A percentile compares a stretch with the other conserved stretches of the same genome.
phyloP scores from a whole-genome alignment of 2,113 vertebrate species.

The Pteronura brasiliensis region DNA sequence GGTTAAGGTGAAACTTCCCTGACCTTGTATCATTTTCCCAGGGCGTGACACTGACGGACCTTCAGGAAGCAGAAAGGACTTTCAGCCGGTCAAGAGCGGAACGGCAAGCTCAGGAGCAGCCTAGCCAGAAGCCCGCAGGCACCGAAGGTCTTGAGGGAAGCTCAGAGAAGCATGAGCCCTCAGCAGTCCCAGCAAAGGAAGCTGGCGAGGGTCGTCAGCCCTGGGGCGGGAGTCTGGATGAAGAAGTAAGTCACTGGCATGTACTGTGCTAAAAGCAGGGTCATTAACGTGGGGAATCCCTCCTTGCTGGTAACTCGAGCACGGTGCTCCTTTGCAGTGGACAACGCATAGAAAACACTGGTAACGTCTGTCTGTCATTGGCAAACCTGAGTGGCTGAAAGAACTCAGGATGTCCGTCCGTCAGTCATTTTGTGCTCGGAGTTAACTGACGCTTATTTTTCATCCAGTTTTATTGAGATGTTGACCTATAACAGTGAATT shows the following conservation, averaged over 20 bases:
- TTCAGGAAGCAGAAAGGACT: constrained; percentile 92
- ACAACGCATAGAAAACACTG: not conserved
- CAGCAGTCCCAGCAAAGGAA: constrained; percentile 53
- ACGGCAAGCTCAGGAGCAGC: constrained; percentile 81
- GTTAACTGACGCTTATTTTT: not conserved
- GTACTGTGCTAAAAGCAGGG: not conserved
- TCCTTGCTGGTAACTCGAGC: not conserved
- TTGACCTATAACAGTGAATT: not conserved
- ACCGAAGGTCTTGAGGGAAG: not conserved
- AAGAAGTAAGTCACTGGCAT: constrained; percentile 81
- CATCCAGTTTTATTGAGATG: not conserved
- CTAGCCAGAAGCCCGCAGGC: constrained; percentile 40
- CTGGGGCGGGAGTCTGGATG: constrained; percentile 75
- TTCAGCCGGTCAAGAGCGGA: constrained; percentile 84
- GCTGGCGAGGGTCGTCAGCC: constrained; percentile 40
- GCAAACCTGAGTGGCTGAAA: not conserved
- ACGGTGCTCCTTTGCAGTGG: not conserved
- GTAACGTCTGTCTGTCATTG: not conserved
- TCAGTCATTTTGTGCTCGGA: not conserved
- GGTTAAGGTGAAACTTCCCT: not conserved
- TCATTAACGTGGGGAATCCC: not conserved
- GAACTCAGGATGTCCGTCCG: not conserved
- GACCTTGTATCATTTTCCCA: constrained; percentile 61
- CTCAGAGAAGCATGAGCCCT: constrained; percentile 66
- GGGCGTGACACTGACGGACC: constrained; percentile 94